Percentiles rank a stretch among this genome's conserved stretches.
Conservation (phyloP, 2,888 invertebrate genomes). For the Machimus rusticus region DNA sequence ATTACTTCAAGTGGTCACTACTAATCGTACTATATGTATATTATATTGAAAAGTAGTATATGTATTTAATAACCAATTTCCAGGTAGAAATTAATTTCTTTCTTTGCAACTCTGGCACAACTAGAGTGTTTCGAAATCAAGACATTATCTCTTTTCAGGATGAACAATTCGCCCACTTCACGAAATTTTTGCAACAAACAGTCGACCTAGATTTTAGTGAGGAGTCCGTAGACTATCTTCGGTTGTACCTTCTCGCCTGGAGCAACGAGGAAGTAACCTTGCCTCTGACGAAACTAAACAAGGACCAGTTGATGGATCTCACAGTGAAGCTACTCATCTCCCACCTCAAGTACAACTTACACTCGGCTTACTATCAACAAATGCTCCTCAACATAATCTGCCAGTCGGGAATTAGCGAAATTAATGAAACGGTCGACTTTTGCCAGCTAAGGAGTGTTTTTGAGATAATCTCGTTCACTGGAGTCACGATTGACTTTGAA, state of each 20-base stretch:
- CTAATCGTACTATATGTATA: too few relatives aligned
- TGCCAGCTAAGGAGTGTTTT: slow-evolving; percentile 64
- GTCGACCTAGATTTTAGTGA: slow-evolving; percentile 64
- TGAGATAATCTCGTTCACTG: slow-evolving; percentile 63
- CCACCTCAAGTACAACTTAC: slow-evolving; percentile 69
- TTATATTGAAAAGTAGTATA: too few relatives aligned
- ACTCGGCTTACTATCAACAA: slow-evolving; percentile 71
- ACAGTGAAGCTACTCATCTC: slow-evolving; percentile 69
- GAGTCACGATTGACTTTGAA: slow-evolving; percentile 39
- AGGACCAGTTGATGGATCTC: slow-evolving; percentile 65
- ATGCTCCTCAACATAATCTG: slow-evolving; percentile 70
- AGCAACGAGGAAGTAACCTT: slow-evolving; percentile 57
- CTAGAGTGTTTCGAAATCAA: neutral
- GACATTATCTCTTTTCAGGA: slow-evolving; percentile 64
- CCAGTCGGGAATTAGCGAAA: slow-evolving; percentile 67
- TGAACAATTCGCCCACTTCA: slow-evolving; percentile 69
- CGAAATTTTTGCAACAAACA: slow-evolving; percentile 68
- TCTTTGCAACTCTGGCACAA: neutral
- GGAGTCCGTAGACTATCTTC: slow-evolving; percentile 62
- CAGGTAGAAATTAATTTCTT: too few relatives aligned
- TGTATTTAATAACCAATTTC: too few relatives aligned
- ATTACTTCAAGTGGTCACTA: too few relatives aligned
- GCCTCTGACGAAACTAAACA: slow-evolving; percentile 61
- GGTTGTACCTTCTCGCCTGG: slow-evolving; percentile 56
- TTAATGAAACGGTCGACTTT: slow-evolving; percentile 64